Conservation (phyloP, 2,888 invertebrate genomes). For the Pristionchus exspectatus region DNA sequence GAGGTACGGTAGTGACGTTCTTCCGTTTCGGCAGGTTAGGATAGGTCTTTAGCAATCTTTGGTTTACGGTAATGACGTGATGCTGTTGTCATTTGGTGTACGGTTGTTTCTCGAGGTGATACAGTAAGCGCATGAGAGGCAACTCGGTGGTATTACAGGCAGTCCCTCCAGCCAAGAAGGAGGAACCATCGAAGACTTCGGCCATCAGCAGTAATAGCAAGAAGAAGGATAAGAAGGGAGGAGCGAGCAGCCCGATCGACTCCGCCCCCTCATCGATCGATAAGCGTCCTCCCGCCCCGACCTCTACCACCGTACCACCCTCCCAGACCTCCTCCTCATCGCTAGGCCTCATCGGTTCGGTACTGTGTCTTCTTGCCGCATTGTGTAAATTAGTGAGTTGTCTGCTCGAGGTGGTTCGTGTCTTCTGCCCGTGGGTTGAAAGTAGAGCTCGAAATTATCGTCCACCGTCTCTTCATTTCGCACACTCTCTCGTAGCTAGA, state of each 20-base stretch:
- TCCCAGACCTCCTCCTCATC: background rate
- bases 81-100: background rate
- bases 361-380: constrained; percentile 43
- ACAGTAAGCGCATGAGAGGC: background rate
- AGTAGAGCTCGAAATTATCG: too few relatives aligned
- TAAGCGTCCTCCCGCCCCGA: background rate
- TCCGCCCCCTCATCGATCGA: background rate
- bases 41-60: too few relatives aligned
- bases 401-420: background rate
- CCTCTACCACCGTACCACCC: background rate
- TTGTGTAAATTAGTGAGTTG: constrained; percentile 28
- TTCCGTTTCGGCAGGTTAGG: too few relatives aligned
- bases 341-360: constrained; percentile 37
- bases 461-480: too few relatives aligned
- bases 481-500: too few relatives aligned
- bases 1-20: too few relatives aligned
- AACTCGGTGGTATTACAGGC: constrained; percentile 19
- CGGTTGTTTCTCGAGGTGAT: background rate
- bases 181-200: background rate
- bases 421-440: background rate
- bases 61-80: background rate
- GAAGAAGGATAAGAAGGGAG: constrained; percentile 26
- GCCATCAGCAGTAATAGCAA: background rate
- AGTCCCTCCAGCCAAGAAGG: background rate
- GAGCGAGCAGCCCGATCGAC: background rate